Conservation (phyloP, 1,140 invertebrate genomes). For the Choristoneura fumiferana region DNA sequence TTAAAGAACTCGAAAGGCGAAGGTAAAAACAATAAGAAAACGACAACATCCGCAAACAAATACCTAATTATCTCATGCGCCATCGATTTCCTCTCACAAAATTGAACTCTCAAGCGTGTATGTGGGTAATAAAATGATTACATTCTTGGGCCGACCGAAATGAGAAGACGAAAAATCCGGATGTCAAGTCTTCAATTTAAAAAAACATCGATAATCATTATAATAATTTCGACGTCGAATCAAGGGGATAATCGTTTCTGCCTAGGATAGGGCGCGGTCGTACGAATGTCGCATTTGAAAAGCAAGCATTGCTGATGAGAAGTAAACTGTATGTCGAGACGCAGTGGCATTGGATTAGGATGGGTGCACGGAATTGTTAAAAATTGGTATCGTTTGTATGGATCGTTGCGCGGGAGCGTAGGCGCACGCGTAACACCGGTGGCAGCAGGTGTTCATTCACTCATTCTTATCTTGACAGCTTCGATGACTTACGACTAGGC, state of each 20-base stretch:
- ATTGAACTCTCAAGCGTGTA: background rate
- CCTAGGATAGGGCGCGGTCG: conserved; percentile 44
- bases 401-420: conserved; percentile 43
- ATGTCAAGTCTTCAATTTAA: conserved; percentile 62
- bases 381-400: conserved; percentile 26
- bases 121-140: conserved; percentile 38
- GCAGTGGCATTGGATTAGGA: background rate
- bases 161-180: conserved; percentile 51
- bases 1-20: too few relatives aligned
- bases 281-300: conserved; percentile 39
- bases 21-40: background rate
- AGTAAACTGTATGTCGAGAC: conserved; percentile 35
- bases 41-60: conserved; percentile 17
- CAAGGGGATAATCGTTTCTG: conserved; percentile 62
- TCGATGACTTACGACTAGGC: conserved; percentile 71
- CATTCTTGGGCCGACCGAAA: conserved; percentile 42
- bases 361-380: conserved; percentile 31
- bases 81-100: conserved; percentile 17
- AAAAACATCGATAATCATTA: conserved; percentile 73
- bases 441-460: conserved; percentile 74
- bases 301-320: conserved; percentile 22
- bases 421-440: conserved; percentile 72
- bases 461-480: conserved; percentile 77
- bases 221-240: conserved; percentile 71
- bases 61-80: conserved; percentile 13